These are phyloP conservation scores for Drosophila maculinotata DNA, from an alignment of 2,888 invertebrate genomes.

Conservation along the genomic window DNA sequence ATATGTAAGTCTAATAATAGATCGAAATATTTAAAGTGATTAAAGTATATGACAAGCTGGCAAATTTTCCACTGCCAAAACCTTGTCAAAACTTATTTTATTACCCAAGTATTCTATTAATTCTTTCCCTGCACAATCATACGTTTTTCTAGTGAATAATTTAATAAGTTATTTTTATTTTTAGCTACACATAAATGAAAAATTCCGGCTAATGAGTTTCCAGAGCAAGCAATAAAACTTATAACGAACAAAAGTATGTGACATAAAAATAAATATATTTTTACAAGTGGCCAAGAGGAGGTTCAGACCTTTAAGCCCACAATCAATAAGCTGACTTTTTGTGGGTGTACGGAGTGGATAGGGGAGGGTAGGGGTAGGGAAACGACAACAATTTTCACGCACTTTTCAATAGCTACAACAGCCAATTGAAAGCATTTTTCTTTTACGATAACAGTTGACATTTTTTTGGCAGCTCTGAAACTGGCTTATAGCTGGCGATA, in stretches of 20 bases:
- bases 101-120: too few species aligned
- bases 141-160: too few species aligned
- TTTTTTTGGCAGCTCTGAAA: constrained; percentile 19
- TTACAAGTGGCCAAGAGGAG: constrained; percentile 2
- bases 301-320: background rate
- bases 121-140: too few species aligned
- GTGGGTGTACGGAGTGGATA: background rate
- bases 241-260: constrained; percentile 7
- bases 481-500: constrained; percentile 38
- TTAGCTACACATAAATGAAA: background rate
- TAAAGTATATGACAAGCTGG: too few species aligned
- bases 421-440: constrained; percentile 41
- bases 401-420: constrained; percentile 28
- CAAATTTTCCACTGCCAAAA: too few species aligned
- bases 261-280: constrained; percentile 7
- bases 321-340: constrained; percentile 29
- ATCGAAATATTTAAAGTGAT: too few species aligned
- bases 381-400: constrained; percentile 33
- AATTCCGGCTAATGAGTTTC: background rate
- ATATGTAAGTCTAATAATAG: too few species aligned
- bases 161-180: background rate
- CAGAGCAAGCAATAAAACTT: constrained; percentile 10
- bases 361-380: background rate
- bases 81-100: too few species aligned
- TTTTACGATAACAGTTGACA: constrained; percentile 47